A percentile compares a stretch with the other conserved stretches of the same genome.
Conservation (phyloP, 2,888 invertebrate species). For the Orchestes rusci region DNA sequence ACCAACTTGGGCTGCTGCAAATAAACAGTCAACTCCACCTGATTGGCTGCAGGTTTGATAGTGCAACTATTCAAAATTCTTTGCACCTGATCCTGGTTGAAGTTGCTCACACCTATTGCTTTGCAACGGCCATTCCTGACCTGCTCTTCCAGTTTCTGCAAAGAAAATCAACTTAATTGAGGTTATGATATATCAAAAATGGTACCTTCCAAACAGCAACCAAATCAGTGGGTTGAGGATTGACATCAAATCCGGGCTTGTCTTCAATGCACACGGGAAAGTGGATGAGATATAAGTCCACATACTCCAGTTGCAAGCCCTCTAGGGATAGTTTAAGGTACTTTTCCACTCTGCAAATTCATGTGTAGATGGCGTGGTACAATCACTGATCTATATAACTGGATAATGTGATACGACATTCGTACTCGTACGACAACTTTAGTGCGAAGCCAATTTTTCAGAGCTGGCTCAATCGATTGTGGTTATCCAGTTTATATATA, state of each 20-base stretch:
- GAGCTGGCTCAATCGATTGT: no score
- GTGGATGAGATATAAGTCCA: slow-evolving; percentile 33
- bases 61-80: slow-evolving; percentile 48
- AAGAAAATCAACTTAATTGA: no score
- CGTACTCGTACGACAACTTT: no score
- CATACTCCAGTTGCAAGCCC: slow-evolving; percentile 30
- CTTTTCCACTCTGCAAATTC: slow-evolving; percentile 29
- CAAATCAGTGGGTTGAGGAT: slow-evolving; percentile 23
- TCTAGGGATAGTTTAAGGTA: slow-evolving; percentile 29
- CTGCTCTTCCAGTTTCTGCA: slow-evolving; percentile 54
- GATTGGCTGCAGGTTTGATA: slow-evolving; percentile 53
- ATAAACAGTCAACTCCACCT: slow-evolving; percentile 58
- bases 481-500: no score
- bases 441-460: no score
- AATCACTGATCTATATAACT: no score
- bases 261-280: slow-evolving; percentile 27
- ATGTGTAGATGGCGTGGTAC: no score
- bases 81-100: slow-evolving; percentile 59
- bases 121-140: slow-evolving; percentile 62
- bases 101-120: slow-evolving; percentile 78
- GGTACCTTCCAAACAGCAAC: slow-evolving; percentile 21
- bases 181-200: no score
- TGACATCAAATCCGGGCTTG: background rate
- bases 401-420: no score
- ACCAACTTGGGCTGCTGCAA: slow-evolving; percentile 47